These are phyloP conservation scores for Enteromius mattozi DNA, from an alignment of 2,797 vertebrate species.

Conservation along the genomic window DNA sequence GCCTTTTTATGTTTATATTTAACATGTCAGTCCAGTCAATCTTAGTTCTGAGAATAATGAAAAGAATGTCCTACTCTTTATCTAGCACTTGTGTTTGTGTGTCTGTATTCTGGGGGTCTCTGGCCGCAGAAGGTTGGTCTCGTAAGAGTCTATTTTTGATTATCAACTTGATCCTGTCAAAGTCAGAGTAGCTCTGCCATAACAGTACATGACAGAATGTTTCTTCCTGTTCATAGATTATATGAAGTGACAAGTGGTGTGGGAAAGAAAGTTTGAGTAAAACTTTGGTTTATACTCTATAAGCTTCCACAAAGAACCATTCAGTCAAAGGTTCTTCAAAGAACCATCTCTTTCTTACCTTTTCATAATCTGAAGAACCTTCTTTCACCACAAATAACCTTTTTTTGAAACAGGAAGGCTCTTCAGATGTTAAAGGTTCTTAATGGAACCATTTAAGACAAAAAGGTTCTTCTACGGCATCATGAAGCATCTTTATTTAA, in stretches of 20 bases:
- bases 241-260: neutral
- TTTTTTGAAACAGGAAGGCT: too few relatives aligned
- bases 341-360: too few relatives aligned
- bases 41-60: neutral
- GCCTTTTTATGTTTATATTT: neutral
- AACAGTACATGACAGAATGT: neutral
- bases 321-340: too few relatives aligned
- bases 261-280: neutral
- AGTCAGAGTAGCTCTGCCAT: neutral
- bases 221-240: neutral
- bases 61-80: neutral
- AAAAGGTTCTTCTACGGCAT: too few relatives aligned
- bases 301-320: too few relatives aligned
- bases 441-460: too few relatives aligned
- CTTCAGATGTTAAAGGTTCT: too few relatives aligned
- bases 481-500: too few relatives aligned
- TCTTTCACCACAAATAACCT: too few relatives aligned
- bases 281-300: neutral
- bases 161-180: conserved; percentile 21
- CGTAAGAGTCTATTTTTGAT: conserved; percentile 8
- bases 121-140: neutral
- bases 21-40: neutral
- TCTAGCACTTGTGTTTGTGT: neutral
- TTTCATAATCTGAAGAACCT: too few relatives aligned
- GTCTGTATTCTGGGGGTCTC: conserved; percentile 1